Evolutionary conservation across 1,140 invertebrate genomes (phyloP), one percentile per base, ranked within the genome.

Genomic region (Belonocnema kinseyi): DNA sequence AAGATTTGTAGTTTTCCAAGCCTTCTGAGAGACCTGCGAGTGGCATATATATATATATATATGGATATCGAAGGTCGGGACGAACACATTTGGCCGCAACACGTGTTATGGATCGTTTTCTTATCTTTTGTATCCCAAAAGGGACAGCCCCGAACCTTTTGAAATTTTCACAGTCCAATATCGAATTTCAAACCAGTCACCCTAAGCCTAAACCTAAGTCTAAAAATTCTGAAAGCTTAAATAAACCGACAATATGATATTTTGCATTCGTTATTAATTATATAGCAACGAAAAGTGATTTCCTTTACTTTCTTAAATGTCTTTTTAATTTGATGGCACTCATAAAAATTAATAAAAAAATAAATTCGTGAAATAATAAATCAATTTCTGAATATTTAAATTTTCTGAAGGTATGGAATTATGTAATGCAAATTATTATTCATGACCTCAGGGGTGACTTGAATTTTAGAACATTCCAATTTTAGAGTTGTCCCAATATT

Each of bases 21-120:
- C 3, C 14, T 11, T 14, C 21, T 33, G 40, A 66, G 40, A 16
- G 58, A 66, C 58, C 58, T 66, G 58, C 12, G 58, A 33, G 58
- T 33, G 21, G 58, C 40, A 33, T 5, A 33, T 33, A 66, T 66
- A 14, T 66, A 33, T 5, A 33, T 33, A 66, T 66, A 14, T 66
- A 26, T 66, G 21, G 58, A 33, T 66, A 66, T 21, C 13, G 19
- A 66, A 66, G 58, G 58, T 66, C 58, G 58, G 21, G 58, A 26
- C 26, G 40, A 40, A 33, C 61, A 66, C 61, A 66, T 66, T 66
- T 66, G 61, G 26, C 14, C 26, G 61, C 46, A 66, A 66, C 61
- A 66, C 40, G 61, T 66, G 61, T 33, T 66, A 46, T 40, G 26
- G 61, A 66, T 66, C 61, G 61, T 7, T 66, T 46, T 66, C 61